Evolutionary conservation across 1,140 invertebrate genomes (phyloP).

Genomic region (Drosophila orosa): DNA sequence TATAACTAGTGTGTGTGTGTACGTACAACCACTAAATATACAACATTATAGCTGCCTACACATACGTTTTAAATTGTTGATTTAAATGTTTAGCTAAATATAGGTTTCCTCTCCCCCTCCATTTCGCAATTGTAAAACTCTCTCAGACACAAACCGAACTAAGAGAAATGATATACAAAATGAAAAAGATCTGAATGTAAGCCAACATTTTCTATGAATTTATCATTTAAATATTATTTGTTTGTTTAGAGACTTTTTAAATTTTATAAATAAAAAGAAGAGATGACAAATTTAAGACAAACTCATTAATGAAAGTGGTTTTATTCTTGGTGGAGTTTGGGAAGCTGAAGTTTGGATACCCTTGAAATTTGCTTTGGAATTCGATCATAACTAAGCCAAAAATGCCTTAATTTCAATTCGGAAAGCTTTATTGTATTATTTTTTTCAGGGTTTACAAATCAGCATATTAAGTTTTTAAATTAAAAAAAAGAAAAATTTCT

Average conservation of each 20-base stretch:
- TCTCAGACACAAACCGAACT: slow-evolving; percentile 33
- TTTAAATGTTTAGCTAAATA: slow-evolving; percentile 74
- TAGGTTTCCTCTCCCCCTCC: slow-evolving; percentile 67
- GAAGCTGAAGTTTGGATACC: too few relatives aligned
- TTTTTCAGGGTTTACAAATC: too few relatives aligned
- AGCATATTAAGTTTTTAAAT: too few relatives aligned
- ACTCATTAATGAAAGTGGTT: background rate
- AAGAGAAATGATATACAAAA: slow-evolving; percentile 37
- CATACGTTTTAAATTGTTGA: slow-evolving; percentile 55
- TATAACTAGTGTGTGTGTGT: slow-evolving; percentile 31
- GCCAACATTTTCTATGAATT: slow-evolving; percentile 47
- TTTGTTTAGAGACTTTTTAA: slow-evolving; percentile 80
- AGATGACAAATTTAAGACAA: slow-evolving; percentile 51
- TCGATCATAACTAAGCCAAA: too few relatives aligned
- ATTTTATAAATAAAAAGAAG: slow-evolving; percentile 78
- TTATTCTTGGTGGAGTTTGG: background rate
- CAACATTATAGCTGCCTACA: slow-evolving; percentile 39
- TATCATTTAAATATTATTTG: slow-evolving; percentile 59
- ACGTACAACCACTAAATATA: slow-evolving; percentile 11
- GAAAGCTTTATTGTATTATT: too few relatives aligned
- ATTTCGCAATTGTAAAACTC: slow-evolving; percentile 60
- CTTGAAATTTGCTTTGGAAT: too few relatives aligned
- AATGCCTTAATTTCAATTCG: too few relatives aligned
- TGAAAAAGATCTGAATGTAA: slow-evolving; percentile 40
- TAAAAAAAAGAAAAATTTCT: too few relatives aligned